Evolutionary conservation across 2,888 invertebrate species (phyloP).

Genomic region (Pogonocherus hispidulus): DNA sequence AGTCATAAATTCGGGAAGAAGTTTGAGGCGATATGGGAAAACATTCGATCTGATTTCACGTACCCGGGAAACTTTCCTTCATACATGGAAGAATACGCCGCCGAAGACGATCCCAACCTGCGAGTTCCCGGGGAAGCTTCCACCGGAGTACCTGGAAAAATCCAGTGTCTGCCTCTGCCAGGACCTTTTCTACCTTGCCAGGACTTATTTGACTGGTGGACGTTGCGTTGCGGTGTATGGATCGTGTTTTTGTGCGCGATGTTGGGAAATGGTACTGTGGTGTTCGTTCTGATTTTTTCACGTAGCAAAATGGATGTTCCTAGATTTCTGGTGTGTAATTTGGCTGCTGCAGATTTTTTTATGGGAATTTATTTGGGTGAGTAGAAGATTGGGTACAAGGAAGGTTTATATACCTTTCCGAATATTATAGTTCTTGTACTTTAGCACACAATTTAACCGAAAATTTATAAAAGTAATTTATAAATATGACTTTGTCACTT

Average conservation of each 20-base stretch:
- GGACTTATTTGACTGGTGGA: conserved; percentile 98
- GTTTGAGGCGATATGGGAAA: conserved; percentile 79
- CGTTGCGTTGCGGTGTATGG: conserved; percentile 96
- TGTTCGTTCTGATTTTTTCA: conserved; percentile 92
- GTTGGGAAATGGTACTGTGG: conserved; percentile 95
- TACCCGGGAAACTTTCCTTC: conserved; percentile 80
- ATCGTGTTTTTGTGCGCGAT: conserved; percentile 95
- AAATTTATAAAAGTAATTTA: too few species aligned
- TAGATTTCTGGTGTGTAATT: conserved; percentile 94
- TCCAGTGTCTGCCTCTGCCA: conserved; percentile 87
- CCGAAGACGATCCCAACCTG: conserved; percentile 72
- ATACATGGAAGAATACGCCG: conserved; percentile 81
- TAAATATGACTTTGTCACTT: too few species aligned
- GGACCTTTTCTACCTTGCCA: conserved; percentile 96
- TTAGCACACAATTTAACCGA: too few species aligned
- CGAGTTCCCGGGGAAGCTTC: conserved; percentile 58
- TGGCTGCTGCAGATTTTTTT: conserved; percentile 96
- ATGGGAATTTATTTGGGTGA: conserved; percentile 94
- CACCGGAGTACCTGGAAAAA: conserved; percentile 66
- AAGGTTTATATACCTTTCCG: too few species aligned
- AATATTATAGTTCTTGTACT: too few species aligned
- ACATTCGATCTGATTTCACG: conserved; percentile 78
- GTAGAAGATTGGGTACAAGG: too few species aligned
- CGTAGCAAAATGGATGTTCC: conserved; percentile 97
- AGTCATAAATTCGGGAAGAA: conserved; percentile 80